Conservation (phyloP, 2,888 invertebrate genomes). For the Pseudanteris insignis region DNA sequence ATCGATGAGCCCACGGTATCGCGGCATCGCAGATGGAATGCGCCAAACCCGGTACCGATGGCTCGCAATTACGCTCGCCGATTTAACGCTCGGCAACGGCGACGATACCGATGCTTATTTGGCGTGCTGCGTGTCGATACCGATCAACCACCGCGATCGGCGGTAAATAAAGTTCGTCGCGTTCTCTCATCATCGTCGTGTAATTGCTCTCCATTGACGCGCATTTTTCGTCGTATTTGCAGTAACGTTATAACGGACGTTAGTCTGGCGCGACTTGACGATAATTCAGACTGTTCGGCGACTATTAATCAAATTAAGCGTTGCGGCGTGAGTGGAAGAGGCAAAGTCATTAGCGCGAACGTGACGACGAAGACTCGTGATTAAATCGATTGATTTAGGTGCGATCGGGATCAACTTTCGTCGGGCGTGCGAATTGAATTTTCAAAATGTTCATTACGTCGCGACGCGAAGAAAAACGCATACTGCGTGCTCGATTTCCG, state of each 20-base stretch:
- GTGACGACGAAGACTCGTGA: constrained; percentile 21
- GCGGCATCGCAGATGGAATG: too few relatives aligned
- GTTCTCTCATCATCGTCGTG: neutral
- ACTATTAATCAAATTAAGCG: constrained; percentile 31
- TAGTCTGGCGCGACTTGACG: constrained; percentile 15
- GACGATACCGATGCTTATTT: too few relatives aligned
- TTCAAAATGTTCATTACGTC: constrained; percentile 20
- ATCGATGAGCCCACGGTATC: too few relatives aligned
- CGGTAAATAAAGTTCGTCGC: too few relatives aligned
- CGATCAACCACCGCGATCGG: too few relatives aligned
- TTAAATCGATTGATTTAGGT: constrained; percentile 37
- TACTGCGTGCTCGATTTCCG: constrained; percentile 11
- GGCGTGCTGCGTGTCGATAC: too few relatives aligned
- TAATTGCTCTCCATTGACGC: constrained; percentile 1
- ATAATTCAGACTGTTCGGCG: constrained; percentile 18
- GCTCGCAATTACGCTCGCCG: too few relatives aligned
- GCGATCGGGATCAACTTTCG: constrained; percentile 14
- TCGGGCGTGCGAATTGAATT: constrained; percentile 12
- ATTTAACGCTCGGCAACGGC: too few relatives aligned
- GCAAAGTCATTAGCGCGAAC: constrained; percentile 35
- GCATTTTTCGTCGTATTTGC: constrained; percentile 2
- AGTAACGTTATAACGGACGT: constrained; percentile 10
- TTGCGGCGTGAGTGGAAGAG: constrained; percentile 16
- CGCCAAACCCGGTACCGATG: too few relatives aligned
- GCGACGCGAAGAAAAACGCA: constrained; percentile 6